These are phyloP conservation scores for Tolypeutes matacus DNA, from an alignment of 2,797 vertebrate genomes.

Conservation along the genomic window DNA sequence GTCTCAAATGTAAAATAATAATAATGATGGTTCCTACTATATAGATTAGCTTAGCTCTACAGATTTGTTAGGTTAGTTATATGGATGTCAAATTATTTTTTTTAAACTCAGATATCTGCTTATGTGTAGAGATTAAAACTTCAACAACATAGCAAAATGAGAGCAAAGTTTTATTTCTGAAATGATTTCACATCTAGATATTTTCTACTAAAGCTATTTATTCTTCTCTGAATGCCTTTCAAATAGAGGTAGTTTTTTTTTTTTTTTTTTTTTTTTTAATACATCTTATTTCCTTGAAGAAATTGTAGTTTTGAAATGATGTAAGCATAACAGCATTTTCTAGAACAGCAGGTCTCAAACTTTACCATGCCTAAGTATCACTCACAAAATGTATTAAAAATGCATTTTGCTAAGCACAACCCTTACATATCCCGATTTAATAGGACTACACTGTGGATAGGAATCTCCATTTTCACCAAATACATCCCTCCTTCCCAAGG, in stretches of 20 bases:
- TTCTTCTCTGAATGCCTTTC: slow-evolving; percentile 2
- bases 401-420: neutral
- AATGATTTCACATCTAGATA: slow-evolving; percentile 26
- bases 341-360: neutral
- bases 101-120: neutral
- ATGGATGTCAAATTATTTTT: neutral
- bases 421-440: neutral
- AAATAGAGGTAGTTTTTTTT: neutral
- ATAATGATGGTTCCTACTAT: neutral
- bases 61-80: neutral
- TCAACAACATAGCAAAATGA: neutral
- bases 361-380: neutral
- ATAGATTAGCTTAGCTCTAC: neutral
- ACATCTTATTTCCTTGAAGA: slow-evolving; percentile 36
- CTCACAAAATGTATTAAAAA: slow-evolving; percentile 13
- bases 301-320: neutral
- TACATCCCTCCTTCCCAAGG: neutral
- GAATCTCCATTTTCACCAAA: neutral
- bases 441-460: neutral
- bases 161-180: neutral
- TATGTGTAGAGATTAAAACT: neutral
- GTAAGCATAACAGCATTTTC: slow-evolving; percentile 5
- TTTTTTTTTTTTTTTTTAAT: neutral
- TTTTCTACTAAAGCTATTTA: neutral
- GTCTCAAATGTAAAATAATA: neutral